A percentile compares a stretch with the other conserved stretches of the same genome.
Conservation (phyloP, 1,140 invertebrate genomes). For the Cyclina sinensis region DNA sequence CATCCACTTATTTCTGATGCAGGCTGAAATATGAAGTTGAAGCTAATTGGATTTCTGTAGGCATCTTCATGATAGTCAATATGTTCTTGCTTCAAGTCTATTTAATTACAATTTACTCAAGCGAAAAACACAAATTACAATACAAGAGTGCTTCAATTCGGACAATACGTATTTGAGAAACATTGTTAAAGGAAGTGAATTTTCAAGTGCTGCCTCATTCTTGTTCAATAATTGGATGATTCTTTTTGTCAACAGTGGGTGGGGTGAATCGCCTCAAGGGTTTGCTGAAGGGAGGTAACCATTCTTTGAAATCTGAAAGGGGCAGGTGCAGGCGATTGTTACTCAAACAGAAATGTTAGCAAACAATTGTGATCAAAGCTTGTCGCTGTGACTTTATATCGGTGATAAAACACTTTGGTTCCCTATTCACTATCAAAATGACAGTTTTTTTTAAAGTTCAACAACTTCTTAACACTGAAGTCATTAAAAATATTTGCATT, state of each 20-base stretch:
- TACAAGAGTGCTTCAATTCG: slow-evolving; percentile 15
- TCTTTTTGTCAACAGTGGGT: slow-evolving; percentile 9
- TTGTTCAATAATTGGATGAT: slow-evolving; percentile 42
- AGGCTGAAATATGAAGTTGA: not conserved
- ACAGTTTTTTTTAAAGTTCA: not conserved
- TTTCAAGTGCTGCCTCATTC: slow-evolving; percentile 21
- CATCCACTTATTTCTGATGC: slow-evolving; percentile 15
- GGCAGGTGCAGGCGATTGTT: slow-evolving; percentile 43
- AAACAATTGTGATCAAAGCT: not conserved
- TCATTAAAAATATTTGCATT: slow-evolving; percentile 13
- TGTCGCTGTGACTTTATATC: not conserved
- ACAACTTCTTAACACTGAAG: not conserved
- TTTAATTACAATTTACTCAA: slow-evolving; percentile 54
- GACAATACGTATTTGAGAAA: slow-evolving; percentile 22
- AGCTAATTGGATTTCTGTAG: slow-evolving; percentile 25
- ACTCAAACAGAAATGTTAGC: slow-evolving; percentile 31
- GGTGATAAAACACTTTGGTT: not conserved
- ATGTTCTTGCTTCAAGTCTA: slow-evolving; percentile 25
- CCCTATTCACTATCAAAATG: not conserved
- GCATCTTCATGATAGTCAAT: not conserved
- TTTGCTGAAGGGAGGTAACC: not conserved
- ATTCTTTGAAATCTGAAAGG: slow-evolving; percentile 42
- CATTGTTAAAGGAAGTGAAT: slow-evolving; percentile 38
- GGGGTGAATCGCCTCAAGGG: slow-evolving; percentile 34
- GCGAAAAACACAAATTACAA: slow-evolving; percentile 55